Evolutionary conservation across 1,140 invertebrate genomes (phyloP).

Genomic region (Saxidomus purpurata): DNA sequence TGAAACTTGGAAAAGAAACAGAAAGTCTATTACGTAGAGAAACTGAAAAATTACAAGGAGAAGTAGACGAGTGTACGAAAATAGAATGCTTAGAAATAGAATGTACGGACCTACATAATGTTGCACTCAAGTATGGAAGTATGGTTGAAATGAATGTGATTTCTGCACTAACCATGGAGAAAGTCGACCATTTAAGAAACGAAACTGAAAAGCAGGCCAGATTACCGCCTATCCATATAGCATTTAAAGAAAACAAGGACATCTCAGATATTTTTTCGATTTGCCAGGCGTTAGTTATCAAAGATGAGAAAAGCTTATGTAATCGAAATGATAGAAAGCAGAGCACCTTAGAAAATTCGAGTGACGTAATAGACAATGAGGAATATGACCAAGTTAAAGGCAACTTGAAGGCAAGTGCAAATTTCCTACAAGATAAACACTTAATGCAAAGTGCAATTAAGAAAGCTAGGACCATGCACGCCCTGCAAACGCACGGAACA

Average conservation of each 20-base stretch:
- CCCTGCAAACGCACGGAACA: background rate
- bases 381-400: background rate
- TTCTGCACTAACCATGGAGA: background rate
- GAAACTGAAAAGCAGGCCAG: background rate
- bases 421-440: background rate
- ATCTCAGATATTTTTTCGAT: background rate
- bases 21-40: background rate
- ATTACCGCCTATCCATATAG: background rate
- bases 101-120: background rate
- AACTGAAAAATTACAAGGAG: background rate
- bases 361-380: background rate
- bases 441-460: background rate
- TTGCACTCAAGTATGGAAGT: background rate
- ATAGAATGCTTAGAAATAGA: background rate
- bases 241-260: background rate
- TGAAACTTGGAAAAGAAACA: background rate
- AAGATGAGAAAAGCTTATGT: background rate
- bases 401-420: background rate
- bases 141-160: background rate
- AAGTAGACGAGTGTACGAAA: background rate
- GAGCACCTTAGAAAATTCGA: background rate
- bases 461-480: background rate
- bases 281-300: background rate
- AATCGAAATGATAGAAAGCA: background rate
- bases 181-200: background rate